Base-by-base conservation (phyloP, 2,113 vertebrate genomes). In the Erythrocercus mccallii region DNA sequence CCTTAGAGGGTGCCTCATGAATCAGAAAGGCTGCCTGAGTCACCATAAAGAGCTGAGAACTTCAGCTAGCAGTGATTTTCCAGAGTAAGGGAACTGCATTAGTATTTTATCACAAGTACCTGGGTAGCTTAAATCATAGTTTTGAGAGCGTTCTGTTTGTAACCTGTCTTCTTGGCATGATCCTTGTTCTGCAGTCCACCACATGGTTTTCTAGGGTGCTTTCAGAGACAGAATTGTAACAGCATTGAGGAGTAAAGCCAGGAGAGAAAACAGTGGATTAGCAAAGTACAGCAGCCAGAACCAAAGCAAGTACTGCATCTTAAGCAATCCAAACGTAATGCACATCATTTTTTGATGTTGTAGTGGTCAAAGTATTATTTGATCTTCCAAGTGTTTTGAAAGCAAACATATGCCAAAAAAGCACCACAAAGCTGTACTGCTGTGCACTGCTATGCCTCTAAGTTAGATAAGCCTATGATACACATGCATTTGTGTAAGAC, bases 261-360 rank as follows among this genome's bases (percentile, higher is more conserved):
- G 72, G 45, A 37, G 38, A 53, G 47, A 50, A 60, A 31, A 30
- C 17, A 12, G 17, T 19, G 48, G 44, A 9, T 53, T 37, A 51
- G 22, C 17, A 24, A 68, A 68, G 53, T 44, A 11, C 66, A 58
- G 38, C 44, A 82, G 48, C 33, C n/a, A 48, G 72, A 69, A 69
- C 38, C 28, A 90, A 73, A 69, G 3, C 44, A 69, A 58, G 21
- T 16, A 54, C 33, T 53, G 48, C 27, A 54, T 53, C 6, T 78
- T 69, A 54, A 48, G 40, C 30, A 35, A n/a, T 38, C 47, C 48
- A 42, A 47, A 17, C 1, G 0, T 42, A 28, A 51, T 18, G 30
- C 25, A 21, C 12, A 37, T 14, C 5, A 31, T n/a, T 45, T 65
- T 70, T 51, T 66, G 30, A 66, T 37, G 19, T 4, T 0, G 0